Percentiles rank a stretch among this genome's conserved stretches.
phyloP scores from a whole-genome alignment of 2,888 invertebrate species.

The Trisateles emortualis region DNA sequence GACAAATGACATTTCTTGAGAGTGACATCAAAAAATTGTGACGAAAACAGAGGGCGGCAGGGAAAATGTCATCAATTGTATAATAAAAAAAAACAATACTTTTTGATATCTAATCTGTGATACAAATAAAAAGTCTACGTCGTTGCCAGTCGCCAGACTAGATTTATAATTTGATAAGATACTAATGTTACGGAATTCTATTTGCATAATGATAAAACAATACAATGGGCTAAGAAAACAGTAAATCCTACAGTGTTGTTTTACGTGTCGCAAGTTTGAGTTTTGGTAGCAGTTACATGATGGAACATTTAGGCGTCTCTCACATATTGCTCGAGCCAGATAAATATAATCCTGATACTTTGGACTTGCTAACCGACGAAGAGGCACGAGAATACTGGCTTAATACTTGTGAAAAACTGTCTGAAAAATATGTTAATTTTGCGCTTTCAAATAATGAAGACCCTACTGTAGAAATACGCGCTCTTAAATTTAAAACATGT shows the following conservation, averaged over 20 bases:
- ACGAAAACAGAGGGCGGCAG: conserved; percentile 1
- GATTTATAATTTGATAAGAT: conserved; percentile 33
- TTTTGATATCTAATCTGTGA: conserved; percentile 42
- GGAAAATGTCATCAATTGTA: conserved; percentile 21
- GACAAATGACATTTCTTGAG: too few species aligned
- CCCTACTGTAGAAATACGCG: conserved; percentile 92
- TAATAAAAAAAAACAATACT: conserved; percentile 26
- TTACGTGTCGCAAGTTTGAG: conserved; percentile 38
- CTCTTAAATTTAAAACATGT: conserved; percentile 93
- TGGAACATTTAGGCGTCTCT: conserved; percentile 81
- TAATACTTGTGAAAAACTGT: conserved; percentile 94
- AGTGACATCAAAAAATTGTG: too few species aligned
- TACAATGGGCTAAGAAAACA: conserved; percentile 70
- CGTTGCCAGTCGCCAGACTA: conserved; percentile 19
- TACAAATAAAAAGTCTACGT: conserved; percentile 16
- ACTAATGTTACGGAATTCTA: conserved; percentile 67
- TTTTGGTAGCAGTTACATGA: conserved; percentile 54
- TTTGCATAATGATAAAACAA: conserved; percentile 72
- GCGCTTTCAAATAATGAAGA: conserved; percentile 93
- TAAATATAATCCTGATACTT: conserved; percentile 96
- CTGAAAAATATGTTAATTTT: conserved; percentile 93
- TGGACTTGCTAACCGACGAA: conserved; percentile 94
- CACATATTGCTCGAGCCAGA: conserved; percentile 91
- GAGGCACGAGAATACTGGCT: conserved; percentile 97
- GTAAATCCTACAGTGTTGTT: conserved; percentile 51